Base-by-base conservation (phyloP, 35 echinoderm and acorn worm species). In the Ophiothrix spiculata region DNA sequence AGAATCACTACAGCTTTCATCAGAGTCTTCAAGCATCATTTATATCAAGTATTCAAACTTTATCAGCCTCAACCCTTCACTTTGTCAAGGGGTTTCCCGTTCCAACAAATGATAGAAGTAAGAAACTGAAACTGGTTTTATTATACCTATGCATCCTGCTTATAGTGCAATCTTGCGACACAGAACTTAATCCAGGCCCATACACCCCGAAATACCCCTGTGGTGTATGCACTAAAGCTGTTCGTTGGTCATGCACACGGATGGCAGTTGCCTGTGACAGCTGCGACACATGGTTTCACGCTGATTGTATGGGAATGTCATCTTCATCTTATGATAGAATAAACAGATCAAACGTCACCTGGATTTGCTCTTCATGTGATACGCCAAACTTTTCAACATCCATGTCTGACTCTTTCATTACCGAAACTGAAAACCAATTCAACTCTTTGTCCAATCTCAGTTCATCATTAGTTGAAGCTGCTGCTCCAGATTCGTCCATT, bases 241-340 rank as follows among this genome's bases (percentile, higher is more conserved):
- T 84, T 10, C 56, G 31, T 36, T 33, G 49, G 49, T 84, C 81
- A n/a, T 6, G 23, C 16, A 74, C 82, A 17, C 15, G 56, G 34
- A 84, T 39, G 63, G 54, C 82, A 2, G 63, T 74, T 73, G 56
- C 82, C 21, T 84, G 82, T 64, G 82, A 84, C 73, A 36, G 29
- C 29, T 41, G 39, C 37, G 1, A 81, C 45, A 54, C 45, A 54
- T 54, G 45, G 45, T 54, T 54, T 84, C 82, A 73, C 82, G 56
- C 56, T 34, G 82, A 84, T 35, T 73, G 82, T 38, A 84, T 84
- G n/a, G 82, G 82, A 63, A 84, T 84, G 82, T 84, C 54, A 34
- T 73, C 33, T 33, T 39, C 42, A n/a, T 81, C 79, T 12, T 41
- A 81, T 19, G 79, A 81, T 23, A 79, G 35, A 79, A 23, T 69